Base-by-base conservation (phyloP, 2,888 invertebrate species). In the Heliconius erato region DNA sequence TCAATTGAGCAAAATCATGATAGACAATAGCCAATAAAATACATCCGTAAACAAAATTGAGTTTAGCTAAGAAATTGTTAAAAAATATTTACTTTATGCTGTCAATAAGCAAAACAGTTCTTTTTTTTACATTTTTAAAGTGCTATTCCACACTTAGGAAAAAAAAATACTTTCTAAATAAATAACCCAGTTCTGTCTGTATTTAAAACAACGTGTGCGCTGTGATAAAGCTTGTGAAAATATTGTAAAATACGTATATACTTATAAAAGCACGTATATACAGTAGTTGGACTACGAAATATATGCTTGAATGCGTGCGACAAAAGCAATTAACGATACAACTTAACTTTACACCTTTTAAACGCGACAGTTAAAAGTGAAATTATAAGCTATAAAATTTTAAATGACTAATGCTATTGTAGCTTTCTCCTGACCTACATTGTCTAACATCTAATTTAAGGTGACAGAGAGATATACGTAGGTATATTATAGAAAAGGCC, bases 261-360 rank as follows among this genome's bases (percentile, higher is more conserved):
- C 12, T 44, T 32, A 67, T 67, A 44, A 67, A 65, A 67, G 19
- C 28, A 19, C 28, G 1, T 11, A 6, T 5, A 28, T 32, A 32
- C 7, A n/a, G 23, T 49, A 49, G 44, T 40, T 23, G 23, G 28
- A 35, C n/a, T 76, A 35, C 35, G 28, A 67, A 68, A 67, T 78
- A 68, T 49, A 49, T 28, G 44, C 44, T 32, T 68, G 44, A 82
- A 85, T 81, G 69, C 80, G 69, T 68, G 79, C 79, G 65, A 74
- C 65, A 72, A 67, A 77, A 71, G 78, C 82, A 83, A 83, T 85
- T 83, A 84, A 82, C 72, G 40, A 79, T 82, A 84, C 74, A 81
- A 79, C 26, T 81, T 82, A 69, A 81, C 63, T 83, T 40, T 80
- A 84, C 69, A 82, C 83, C 83, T 79, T 72, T 71, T 79, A 80